Base-by-base conservation (phyloP, 2,888 invertebrate genomes). In the Drosophila dives region DNA sequence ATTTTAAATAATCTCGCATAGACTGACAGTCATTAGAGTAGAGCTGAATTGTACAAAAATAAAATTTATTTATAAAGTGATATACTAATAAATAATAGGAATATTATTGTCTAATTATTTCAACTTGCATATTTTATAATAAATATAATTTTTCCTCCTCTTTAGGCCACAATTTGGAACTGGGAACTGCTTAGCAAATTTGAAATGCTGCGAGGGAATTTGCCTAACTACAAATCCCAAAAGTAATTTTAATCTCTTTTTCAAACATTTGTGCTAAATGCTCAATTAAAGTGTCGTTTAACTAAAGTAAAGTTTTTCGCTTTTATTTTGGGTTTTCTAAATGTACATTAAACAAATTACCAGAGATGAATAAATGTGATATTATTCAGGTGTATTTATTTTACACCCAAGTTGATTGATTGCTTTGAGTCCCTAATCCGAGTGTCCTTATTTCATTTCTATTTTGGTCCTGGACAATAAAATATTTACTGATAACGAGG, bases 401-500 rank as follows among this genome's bases (percentile, higher is more conserved):
- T 15, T 20, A 20, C 20, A 20, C 20, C 2, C 4, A 8, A 45
- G 15, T 23, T 23, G 23, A 23, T 15, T 20, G 45, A 45, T 20
- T 45, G 12, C 7, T 20, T 45, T 20, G 3, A 12, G 20, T 7
- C 20, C 12, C 20, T 45, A 20, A 45, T 45, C 3, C 12, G 12
- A 20, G 7, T 8, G 7, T 23, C 15, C 20, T 45, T 20, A 15
- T 20, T 20, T 15, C 2, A 45, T 15, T 45, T 23, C 15, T 8
- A 23, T 8, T 20, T 45, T 7, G 7, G 20, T 12, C 1, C 12
- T 4, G 7, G 20, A 29, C 29, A 1, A 17, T 29, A 49, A 6
- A 33, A 11, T 6, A 29, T 10, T 34, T n/a, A 23, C 26, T 29
- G 36, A 59, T 74, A 66, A 77, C 77, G 75, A 36, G 48, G 29